Evolutionary conservation across 2,888 invertebrate genomes (phyloP).

Genomic region (Calliopum simillimum): DNA sequence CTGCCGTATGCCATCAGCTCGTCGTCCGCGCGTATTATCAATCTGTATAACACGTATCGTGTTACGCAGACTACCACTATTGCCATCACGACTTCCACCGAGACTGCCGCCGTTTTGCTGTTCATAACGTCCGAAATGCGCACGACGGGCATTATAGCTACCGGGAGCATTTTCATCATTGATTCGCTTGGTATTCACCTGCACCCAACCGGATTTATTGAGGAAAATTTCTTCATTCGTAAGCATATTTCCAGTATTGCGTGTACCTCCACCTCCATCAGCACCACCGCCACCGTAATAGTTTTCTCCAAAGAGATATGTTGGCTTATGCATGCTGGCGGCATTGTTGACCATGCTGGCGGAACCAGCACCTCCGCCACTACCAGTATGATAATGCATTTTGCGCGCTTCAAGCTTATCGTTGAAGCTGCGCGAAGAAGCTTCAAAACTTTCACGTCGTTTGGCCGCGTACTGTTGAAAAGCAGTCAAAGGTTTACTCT

Average conservation of each 20-base stretch:
- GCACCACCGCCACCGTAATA: conserved; percentile 46
- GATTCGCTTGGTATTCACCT: conserved; percentile 66
- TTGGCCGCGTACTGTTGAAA: conserved; percentile 62
- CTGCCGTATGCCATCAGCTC: conserved; percentile 48
- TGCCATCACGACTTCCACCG: conserved; percentile 32
- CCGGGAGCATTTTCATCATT: conserved; percentile 58
- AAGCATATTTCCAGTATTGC: conserved; percentile 48
- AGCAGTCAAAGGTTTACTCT: conserved; percentile 49
- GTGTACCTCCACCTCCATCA: conserved; percentile 17
- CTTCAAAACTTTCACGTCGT: conserved; percentile 63
- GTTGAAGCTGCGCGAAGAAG: conserved; percentile 63
- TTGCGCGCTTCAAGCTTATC: conserved; percentile 65
- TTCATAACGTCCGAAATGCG: conserved; percentile 50
- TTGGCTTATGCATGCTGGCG: conserved; percentile 55
- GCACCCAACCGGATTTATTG: conserved; percentile 69
- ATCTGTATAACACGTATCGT: conserved; percentile 58
- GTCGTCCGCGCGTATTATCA: conserved; percentile 53
- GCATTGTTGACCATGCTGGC: conserved; percentile 41
- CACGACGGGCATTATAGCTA: conserved; percentile 50
- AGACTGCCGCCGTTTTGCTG: conserved; percentile 54
- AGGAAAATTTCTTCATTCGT: conserved; percentile 65
- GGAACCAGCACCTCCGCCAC: conserved; percentile 48
- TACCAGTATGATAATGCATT: conserved; percentile 65
- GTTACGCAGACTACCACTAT: conserved; percentile 42
- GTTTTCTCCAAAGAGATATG: conserved; percentile 66